Conservation (phyloP, 2,888 invertebrate genomes). For the Lamproptera curius region DNA sequence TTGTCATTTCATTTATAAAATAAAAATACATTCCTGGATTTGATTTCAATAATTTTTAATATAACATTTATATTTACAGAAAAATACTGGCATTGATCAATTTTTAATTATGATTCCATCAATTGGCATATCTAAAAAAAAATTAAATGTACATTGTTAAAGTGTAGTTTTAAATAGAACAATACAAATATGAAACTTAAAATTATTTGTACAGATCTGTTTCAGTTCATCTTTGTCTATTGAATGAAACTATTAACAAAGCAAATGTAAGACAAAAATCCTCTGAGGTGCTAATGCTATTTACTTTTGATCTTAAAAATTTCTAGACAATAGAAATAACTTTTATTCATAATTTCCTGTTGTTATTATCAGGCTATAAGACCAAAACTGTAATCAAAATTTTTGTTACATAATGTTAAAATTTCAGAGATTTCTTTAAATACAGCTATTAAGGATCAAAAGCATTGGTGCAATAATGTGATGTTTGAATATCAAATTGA, state of each 20-base stretch:
- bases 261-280: too few species aligned
- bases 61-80: constrained; percentile 74
- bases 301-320: too few species aligned
- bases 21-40: constrained; percentile 44
- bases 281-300: too few species aligned
- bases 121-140: constrained; percentile 22
- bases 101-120: constrained; percentile 44
- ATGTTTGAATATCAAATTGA: too few species aligned
- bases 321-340: too few species aligned
- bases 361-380: too few species aligned
- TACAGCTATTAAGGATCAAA: too few species aligned
- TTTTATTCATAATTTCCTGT: too few species aligned
- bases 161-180: constrained; percentile 7
- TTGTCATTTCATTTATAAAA: constrained; percentile 35
- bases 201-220: constrained; percentile 14
- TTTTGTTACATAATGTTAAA: too few species aligned
- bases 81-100: constrained; percentile 74
- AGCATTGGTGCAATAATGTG: too few species aligned
- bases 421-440: too few species aligned
- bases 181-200: constrained; percentile 4
- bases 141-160: constrained; percentile 21
- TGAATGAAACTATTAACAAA: neutral
- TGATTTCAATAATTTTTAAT: constrained; percentile 63
- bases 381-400: too few species aligned
- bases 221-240: neutral